Evolutionary conservation across 2,888 invertebrate species (phyloP).

Genomic region (Eilema depressum): DNA sequence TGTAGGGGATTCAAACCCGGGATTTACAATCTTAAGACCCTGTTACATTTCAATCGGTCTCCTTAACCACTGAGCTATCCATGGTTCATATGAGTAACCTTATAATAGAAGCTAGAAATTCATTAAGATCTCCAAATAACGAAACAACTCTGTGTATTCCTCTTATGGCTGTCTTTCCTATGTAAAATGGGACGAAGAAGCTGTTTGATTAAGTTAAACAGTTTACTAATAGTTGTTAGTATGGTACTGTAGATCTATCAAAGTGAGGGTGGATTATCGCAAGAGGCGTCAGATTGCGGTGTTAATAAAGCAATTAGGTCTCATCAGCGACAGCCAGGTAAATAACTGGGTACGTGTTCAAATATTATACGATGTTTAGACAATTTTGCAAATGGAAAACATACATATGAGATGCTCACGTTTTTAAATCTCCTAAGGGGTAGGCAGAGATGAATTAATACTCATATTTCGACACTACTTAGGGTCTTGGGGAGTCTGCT

Average conservation of each 20-base stretch:
- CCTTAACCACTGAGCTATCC: too few relatives aligned
- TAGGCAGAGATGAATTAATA: background rate
- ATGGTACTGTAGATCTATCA: constrained; percentile 43
- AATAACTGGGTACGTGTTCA: background rate
- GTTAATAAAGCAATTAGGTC: constrained; percentile 76
- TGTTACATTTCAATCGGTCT: too few relatives aligned
- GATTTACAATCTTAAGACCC: too few relatives aligned
- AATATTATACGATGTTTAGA: background rate
- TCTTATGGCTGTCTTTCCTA: background rate
- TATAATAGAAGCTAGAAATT: background rate
- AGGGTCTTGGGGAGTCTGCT: too few relatives aligned
- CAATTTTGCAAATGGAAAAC: background rate
- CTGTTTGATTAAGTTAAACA: constrained; percentile 45
- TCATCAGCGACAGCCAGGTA: constrained; percentile 54
- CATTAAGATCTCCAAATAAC: background rate
- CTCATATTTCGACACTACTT: too few relatives aligned
- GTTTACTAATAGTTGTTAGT: constrained; percentile 40
- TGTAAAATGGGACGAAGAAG: background rate
- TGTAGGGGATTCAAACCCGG: too few relatives aligned
- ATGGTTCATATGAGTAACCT: too few relatives aligned
- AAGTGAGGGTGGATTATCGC: constrained; percentile 46
- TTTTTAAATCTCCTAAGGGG: background rate
- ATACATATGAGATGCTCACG: background rate
- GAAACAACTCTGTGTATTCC: background rate
- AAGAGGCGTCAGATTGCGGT: constrained; percentile 62